A percentile compares a stretch with the other conserved stretches of the same genome.
phyloP scores from a whole-genome alignment of 2,113 vertebrate species.

The Melozone crissalis region DNA sequence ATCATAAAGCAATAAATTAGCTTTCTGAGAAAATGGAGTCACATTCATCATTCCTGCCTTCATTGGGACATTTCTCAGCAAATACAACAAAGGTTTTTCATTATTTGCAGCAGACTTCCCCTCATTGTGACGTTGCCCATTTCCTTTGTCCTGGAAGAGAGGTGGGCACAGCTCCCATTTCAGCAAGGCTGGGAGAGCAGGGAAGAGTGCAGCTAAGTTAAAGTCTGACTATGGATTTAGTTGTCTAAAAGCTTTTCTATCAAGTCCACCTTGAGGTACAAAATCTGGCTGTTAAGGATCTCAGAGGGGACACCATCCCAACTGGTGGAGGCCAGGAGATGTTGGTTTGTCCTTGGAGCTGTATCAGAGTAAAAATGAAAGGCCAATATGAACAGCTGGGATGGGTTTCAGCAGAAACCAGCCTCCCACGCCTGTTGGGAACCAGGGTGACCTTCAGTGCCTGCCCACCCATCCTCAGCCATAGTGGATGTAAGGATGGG shows the following conservation, averaged over 20 bases:
- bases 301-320: neutral
- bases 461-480: neutral
- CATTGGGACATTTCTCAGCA: too few species aligned
- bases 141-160: neutral
- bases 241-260: neutral
- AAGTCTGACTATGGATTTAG: neutral
- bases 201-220: neutral
- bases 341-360: neutral
- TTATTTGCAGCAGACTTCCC: neutral
- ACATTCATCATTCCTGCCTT: too few species aligned
- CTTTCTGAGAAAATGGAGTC: too few species aligned
- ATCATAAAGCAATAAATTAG: too few species aligned
- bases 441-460: neutral
- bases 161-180: too few species aligned
- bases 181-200: neutral
- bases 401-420: neutral
- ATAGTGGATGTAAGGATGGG: neutral
- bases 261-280: neutral
- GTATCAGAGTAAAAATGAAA: neutral
- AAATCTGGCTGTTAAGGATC: neutral
- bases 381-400: neutral
- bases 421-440: fast-evolving
- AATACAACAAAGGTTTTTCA: neutral
- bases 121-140: fast-evolving
- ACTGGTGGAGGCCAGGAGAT: neutral